Evolutionary conservation across 2,797 vertebrate genomes (phyloP), one percentile per base, ranked within the genome.

Genomic region (Crenuchus spilurus): DNA sequence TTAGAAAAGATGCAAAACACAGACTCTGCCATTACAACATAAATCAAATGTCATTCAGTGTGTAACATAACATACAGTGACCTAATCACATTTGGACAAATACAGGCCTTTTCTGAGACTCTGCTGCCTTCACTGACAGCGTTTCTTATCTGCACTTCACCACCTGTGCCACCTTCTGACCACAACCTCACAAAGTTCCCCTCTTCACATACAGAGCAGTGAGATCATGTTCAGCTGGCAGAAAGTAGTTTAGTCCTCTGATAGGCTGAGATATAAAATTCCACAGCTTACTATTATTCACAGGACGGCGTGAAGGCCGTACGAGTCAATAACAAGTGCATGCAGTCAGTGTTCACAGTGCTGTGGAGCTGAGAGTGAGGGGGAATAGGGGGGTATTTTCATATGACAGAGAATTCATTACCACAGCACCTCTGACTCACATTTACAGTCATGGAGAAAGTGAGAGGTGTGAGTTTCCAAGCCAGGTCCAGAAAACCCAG

Each of bases 31-130:
- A n/a, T n/a, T n/a, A n/a, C n/a, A n/a, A n/a, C n/a, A n/a, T n/a
- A n/a, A n/a, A n/a, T n/a, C n/a, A n/a, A n/a, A n/a, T n/a, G n/a
- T n/a, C n/a, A n/a, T n/a, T n/a, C n/a, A n/a, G n/a, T n/a, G n/a
- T n/a, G n/a, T n/a, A n/a, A n/a, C n/a, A n/a, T n/a, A n/a, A n/a
- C n/a, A n/a, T n/a, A n/a, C n/a, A n/a, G n/a, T n/a, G n/a, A n/a
- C n/a, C n/a, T n/a, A n/a, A n/a, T 55, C 30, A 77, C 73, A 82
- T 82, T 79, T 77, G 74, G 81, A 63, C 68, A 85, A 75, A 78
- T 87, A 85, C 77, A 72, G 72, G 72, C 78, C 78, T 54, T 75
- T 64, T 81, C 42, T 24, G 57, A 16, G 35, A 16, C 64, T 20
- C 44, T 55, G 54, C 63, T 31, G 24, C 31, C 46, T 26, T 54